phyloP scores from a whole-genome alignment of 2,797 vertebrate species.

The Karalla daura region DNA sequence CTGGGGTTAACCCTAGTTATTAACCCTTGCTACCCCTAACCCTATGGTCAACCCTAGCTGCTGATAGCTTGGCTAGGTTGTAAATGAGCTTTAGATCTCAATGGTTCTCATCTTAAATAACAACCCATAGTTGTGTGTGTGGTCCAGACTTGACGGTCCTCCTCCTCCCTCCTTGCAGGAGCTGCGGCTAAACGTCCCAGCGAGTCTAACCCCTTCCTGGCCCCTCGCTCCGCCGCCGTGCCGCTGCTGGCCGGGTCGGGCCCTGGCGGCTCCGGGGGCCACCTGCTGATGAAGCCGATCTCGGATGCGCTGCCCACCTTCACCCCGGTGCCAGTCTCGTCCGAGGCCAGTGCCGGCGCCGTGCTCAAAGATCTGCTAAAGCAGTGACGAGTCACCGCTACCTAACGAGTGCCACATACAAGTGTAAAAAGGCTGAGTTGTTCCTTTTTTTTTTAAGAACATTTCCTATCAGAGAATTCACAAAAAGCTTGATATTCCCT shows the following conservation, averaged over 20 bases:
- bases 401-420: conserved; percentile 51
- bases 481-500: conserved; percentile 11
- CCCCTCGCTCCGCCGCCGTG: conserved; percentile 93
- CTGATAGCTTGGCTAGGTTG: no score
- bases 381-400: conserved; percentile 82
- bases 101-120: no score
- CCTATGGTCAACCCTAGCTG: no score
- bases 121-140: no score
- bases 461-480: conserved; percentile 8
- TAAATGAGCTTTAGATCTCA: no score
- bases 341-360: conserved; percentile 90
- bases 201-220: conserved; percentile 91
- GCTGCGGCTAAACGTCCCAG: conserved; percentile 76
- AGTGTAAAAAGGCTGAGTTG: no score
- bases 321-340: conserved; percentile 92
- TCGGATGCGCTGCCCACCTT: conserved; percentile 92
- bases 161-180: conserved; percentile 72
- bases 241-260: conserved; percentile 85
- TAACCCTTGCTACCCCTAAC: no score
- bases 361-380: conserved; percentile 94
- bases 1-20: no score
- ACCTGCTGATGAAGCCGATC: conserved; percentile 97
- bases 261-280: conserved; percentile 79
- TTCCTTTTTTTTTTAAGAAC: conserved; percentile 29
- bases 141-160: no score